Evolutionary conservation across 1,140 invertebrate species (phyloP), one percentile per base, ranked within the genome.

Genomic region (Heliconius nattereri): DNA sequence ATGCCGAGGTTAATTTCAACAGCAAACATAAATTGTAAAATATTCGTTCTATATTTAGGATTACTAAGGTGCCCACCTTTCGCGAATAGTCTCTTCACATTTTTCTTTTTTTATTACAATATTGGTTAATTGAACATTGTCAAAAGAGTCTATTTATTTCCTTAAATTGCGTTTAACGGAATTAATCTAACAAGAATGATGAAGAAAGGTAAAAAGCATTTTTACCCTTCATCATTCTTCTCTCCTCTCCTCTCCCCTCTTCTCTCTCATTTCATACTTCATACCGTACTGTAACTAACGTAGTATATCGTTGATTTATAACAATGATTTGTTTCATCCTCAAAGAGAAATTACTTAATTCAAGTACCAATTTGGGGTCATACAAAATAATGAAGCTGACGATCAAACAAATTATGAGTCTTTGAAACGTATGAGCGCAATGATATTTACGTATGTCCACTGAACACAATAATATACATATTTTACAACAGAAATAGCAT

Each of bases 401-500:
- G 74, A 76, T 66, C 57, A 80, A 75, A 80, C 79, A 80, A 80
- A 80, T 80, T 75, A 76, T 54, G 49, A 7, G 73, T 49, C 26
- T 54, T 74, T 74, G 73, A 74, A 74, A 74, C n/a, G 73, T 66
- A 66, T 66, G 60, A 74, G 23, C 45, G 73, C 26, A 32, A 29
- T 52, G 7, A 74, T 74, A 74, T 74, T 74, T 54, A 8, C 49
- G 29, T 74, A 49, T 74, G 49, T 52, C 49, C 26, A 54, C 23
- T 52, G 40, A 74, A 54, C 45, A 29, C 60, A 20, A 54, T 52
- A 45, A 13, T 40, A 73, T 73, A 49, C 16, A 13, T 23, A 66
- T 66, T 66, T 66, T 26, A 29, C 26, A 66, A 74, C 49, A 49
- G 45, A 74, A 52, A 54, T 66, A 66, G 60, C 60, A 66, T 29